Evolutionary conservation across 2,888 invertebrate genomes (phyloP).

Genomic region (Rhodophaea formosa): DNA sequence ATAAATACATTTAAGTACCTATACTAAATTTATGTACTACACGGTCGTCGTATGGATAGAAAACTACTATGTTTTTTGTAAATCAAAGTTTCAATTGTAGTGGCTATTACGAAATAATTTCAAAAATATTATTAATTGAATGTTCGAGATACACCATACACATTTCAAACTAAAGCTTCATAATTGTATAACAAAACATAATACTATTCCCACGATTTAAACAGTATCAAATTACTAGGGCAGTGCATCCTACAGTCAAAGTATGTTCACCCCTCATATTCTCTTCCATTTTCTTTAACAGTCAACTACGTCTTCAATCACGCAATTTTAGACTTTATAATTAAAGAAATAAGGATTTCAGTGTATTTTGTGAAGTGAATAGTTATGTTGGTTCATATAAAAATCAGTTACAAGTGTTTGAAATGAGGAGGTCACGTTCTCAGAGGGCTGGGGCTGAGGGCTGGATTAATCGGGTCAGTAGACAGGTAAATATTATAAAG

Average conservation of each 20-base stretch:
- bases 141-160: background rate
- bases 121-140: too few relatives aligned
- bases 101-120: too few relatives aligned
- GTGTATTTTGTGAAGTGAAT: slow-evolving; percentile 10
- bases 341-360: slow-evolving; percentile 21
- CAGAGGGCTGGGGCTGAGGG: slow-evolving; percentile 34
- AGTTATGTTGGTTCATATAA: slow-evolving; percentile 43
- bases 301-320: slow-evolving; percentile 4
- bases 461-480: slow-evolving; percentile 73
- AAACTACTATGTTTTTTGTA: too few relatives aligned
- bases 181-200: slow-evolving; percentile 1
- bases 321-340: slow-evolving; percentile 33
- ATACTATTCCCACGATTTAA: slow-evolving; percentile 63
- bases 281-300: slow-evolving; percentile 23
- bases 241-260: slow-evolving; percentile 45
- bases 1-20: too few relatives aligned
- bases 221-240: slow-evolving; percentile 69
- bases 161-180: background rate
- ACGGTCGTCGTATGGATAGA: too few relatives aligned
- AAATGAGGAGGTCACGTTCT: slow-evolving; percentile 67
- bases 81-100: too few relatives aligned
- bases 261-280: slow-evolving; percentile 53
- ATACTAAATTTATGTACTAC: too few relatives aligned
- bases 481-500: slow-evolving; percentile 76
- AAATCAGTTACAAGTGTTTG: slow-evolving; percentile 71